Percentiles rank a stretch among this genome's conserved stretches.
These are phyloP conservation scores for Heliothis subflexa DNA, from an alignment of 1,140 invertebrate genomes.

Conservation along the genomic window DNA sequence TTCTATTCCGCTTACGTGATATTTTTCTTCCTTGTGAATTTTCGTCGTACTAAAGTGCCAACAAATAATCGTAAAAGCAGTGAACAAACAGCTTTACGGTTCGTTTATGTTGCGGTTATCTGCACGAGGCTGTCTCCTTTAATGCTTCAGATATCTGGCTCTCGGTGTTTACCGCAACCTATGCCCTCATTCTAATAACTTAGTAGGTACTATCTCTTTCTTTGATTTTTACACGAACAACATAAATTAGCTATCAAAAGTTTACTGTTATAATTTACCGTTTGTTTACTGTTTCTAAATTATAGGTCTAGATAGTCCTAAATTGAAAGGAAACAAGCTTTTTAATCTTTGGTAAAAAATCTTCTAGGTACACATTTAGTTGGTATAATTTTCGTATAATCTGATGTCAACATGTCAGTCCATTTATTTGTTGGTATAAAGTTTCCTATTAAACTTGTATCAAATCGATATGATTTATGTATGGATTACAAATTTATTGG, in stretches of 20 bases:
- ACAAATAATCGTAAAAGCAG: conserved; percentile 59
- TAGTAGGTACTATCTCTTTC: conserved; percentile 32
- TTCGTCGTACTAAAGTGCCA: conserved; percentile 44
- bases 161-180: conserved; percentile 46
- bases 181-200: conserved; percentile 47
- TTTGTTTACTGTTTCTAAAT: conserved; percentile 25
- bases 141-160: conserved; percentile 46
- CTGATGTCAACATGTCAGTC: not conserved
- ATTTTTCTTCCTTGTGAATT: conserved; percentile 44
- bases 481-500: conserved; percentile 58
- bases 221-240: conserved; percentile 31
- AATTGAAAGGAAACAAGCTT: not conserved
- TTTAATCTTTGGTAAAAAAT: conserved; percentile 7
- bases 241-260: conserved; percentile 42
- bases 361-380: not conserved
- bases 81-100: conserved; percentile 59
- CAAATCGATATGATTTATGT: conserved; percentile 61
- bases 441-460: conserved; percentile 52
- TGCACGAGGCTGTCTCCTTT: conserved; percentile 46
- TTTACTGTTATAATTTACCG: conserved; percentile 35
- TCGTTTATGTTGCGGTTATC: conserved; percentile 57
- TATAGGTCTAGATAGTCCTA: conserved; percentile 11
- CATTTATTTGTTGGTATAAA: conserved; percentile 7
- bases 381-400: not conserved
- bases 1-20: conserved; percentile 22